Base-by-base conservation (phyloP, 1,140 invertebrate species). In the Mya arenaria region DNA sequence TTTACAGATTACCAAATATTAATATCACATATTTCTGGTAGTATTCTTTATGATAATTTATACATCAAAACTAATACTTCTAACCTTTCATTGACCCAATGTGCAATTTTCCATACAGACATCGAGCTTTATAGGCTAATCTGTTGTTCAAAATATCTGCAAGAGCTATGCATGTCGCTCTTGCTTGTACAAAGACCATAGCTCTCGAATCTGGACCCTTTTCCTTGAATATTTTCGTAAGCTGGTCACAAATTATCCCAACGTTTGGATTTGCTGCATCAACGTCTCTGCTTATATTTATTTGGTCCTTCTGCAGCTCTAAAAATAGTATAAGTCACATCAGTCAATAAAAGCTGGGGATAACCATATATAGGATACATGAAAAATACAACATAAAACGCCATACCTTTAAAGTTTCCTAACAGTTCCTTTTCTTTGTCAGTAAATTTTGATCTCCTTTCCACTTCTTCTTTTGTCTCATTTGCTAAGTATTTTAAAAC, bases 401-500 rank as follows among this genome's bases (percentile, higher is more conserved):
- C n/a, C 52, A 44, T 37, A 77, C 74, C 62, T 23, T 17, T 30
- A 48, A 77, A 32, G 13, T 52, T 77, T 4, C 23, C 4, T 23
- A 44, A 77, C 5, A 77, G n/a, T 34, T 23, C 19, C 44, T 41
- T 65, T 48, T 77, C 74, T 34, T 37, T 36, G 1, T 65, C 5
- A 30, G 74, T 77, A 15, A 41, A 32, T 65, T 65, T 65, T 25
- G 25, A 19, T 44, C 37, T 65, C 2, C 62, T 28, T 48, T 63
- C 41, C 1, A 39, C 30, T 52, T 77, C 74, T 34, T 34, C 34
- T 36, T 41, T 30, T 25, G 44, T 41, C 52, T 77, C 65, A 28
- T 25, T 17, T n/a, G 74, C 74, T 34, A 77, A 23, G 39, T 65
- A 77, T 34, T 37, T 77, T 30, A 48, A 37, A 36, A 77, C 41